These are phyloP conservation scores for Shinisaurus crocodilurus DNA, from an alignment of 2,113 vertebrate genomes.

Conservation along the genomic window DNA sequence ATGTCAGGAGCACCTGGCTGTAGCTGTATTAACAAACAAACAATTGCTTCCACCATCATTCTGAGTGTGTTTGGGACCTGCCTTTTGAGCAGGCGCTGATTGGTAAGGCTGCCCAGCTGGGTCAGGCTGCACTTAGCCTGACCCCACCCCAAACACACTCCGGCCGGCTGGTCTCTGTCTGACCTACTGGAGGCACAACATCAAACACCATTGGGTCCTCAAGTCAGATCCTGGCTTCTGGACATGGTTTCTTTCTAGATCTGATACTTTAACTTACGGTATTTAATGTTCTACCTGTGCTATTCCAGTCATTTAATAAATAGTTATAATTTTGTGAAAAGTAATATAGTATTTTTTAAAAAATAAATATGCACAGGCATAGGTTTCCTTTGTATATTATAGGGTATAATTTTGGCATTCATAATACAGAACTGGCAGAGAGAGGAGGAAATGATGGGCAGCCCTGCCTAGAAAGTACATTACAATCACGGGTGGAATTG, in stretches of 20 bases:
- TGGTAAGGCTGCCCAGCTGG: too few relatives aligned
- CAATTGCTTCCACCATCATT: too few relatives aligned
- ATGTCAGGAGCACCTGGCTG: too few relatives aligned
- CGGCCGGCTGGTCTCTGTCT: too few relatives aligned
- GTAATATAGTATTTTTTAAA: background rate
- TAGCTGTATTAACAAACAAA: too few relatives aligned
- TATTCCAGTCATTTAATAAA: background rate
- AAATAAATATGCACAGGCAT: background rate
- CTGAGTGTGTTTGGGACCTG: too few relatives aligned
- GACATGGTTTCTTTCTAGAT: background rate
- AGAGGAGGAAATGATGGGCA: background rate
- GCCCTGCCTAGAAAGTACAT: background rate
- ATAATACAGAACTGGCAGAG: background rate
- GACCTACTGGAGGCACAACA: too few relatives aligned
- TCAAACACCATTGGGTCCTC: background rate
- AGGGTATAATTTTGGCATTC: background rate
- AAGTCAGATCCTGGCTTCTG: background rate
- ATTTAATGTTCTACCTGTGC: background rate
- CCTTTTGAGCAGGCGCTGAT: too few relatives aligned
- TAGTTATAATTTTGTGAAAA: background rate
- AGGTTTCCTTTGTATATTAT: background rate
- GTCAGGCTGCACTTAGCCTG: too few relatives aligned
- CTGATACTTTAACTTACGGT: background rate
- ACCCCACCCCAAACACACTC: too few relatives aligned
- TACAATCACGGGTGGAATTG: background rate